Evolutionary conservation across 2,797 vertebrate genomes (phyloP), one percentile per base, ranked within the genome.

Genomic region (Harpagifer antarcticus): DNA sequence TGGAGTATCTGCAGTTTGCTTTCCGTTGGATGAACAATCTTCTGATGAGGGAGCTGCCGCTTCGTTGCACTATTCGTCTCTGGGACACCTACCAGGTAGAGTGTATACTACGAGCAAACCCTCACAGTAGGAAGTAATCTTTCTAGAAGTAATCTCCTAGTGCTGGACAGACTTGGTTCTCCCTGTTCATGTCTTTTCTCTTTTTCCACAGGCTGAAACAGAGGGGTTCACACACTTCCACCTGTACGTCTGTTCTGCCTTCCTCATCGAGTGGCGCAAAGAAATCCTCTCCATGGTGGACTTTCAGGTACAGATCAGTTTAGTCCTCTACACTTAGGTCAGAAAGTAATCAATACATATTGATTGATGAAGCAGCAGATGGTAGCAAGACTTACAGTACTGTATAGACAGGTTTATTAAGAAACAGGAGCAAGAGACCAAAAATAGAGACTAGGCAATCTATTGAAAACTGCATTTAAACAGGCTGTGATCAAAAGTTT

Each of bases 11-110:
- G 68, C 98, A 99, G 94, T 99, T 99, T 78, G 98, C 97, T 76
- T 99, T 99, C 72, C 96, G 98, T 6, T 99, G 98, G 98, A 99
- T 99, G 98, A 99, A 99, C 94, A 99, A 99, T 77, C 95, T 99
- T 60, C 95, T 99, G 10, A 99, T 99, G 98, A 96, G 98, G 80
- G 98, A 99, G 83, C 95, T 99, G 58, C 98, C 98, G 1, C 95
- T 99, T 0, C 96, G 98, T 84, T 99, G 98, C 86, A 99, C 98
- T 74, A 99, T 99, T 79, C 96, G 98, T 63, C 95, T 99, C 37
- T 99, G 98, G 98, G 98, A 99, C 92, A 99, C 98, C 1, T 99
- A 98, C 91, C 98, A 99, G 97, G 98, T 99, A 94, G 12, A 33
- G 37, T 33, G n/a, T 15, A 9, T 42, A 16, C 43, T 37, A 2